Evolutionary conservation across 2,888 invertebrate species (phyloP), one percentile per base, ranked within the genome.

Genomic region (Protophormia terraenovae): DNA sequence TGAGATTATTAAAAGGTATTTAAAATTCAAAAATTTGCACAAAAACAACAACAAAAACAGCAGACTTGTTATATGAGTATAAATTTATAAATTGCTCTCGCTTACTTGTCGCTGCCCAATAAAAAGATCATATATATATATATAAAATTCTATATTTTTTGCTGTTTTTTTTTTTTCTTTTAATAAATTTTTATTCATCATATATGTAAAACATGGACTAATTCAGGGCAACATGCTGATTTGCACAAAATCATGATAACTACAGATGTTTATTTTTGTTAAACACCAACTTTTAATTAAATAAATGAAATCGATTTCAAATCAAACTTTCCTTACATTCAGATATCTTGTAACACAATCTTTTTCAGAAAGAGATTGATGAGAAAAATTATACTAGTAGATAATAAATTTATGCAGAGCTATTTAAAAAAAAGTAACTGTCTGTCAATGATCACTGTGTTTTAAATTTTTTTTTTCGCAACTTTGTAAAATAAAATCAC

Each of bases 1-100:
- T 69, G 86, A 58, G 86, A 81, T 83, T 86, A 86, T 86, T 86
- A 83, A 86, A 83, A 81, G 77, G 77, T 45, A 77, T 77, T 83
- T 76, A 64, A 77, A 72, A 72, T 62, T n/a, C 19, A 67, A 35
- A 72, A 64, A 45, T 24, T 10, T 27, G n/a, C n/a, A 50, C 8
- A 50, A 22, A 16, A 22, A 22, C 7, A 38, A 62, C 32, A 47
- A 55, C 16, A 75, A 64, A 38, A 24, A 19, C n/a, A 53, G 16
- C 16, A 38, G 16, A 53, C 4, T 64, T 76, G n/a, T n/a, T 67
- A 66, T 47, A 38, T 41, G n/a, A 19, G n/a, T n/a, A n/a, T n/a
- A n/a, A n/a, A n/a, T n/a, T n/a, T n/a, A n/a, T n/a, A n/a, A 77
- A 58, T 47, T 12, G 24, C 32, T 67, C 16, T 47, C 10, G n/a